Evolutionary conservation across 92 coral and sea anemone genomes (phyloP), one percentile per base, ranked within the genome.

Genomic region (Epizoanthus fatuus): DNA sequence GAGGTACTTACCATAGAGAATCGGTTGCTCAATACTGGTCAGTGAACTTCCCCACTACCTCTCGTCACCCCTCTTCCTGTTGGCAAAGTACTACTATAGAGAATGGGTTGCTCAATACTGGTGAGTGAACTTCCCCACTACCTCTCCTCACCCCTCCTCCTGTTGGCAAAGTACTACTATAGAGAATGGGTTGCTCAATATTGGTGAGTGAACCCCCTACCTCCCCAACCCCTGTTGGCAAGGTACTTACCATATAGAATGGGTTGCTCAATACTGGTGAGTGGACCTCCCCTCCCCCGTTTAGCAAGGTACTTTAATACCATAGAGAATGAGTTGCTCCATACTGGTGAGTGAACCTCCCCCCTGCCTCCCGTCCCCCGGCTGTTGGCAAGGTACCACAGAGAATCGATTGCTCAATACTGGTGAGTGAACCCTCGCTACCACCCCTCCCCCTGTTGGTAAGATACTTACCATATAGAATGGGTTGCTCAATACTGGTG

Each of bases 401-500:
- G 0, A 86, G 80, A 14, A 83, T 42, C 15, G 91, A 57, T 29
- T 88, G 92, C 25, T 94, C 95, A 77, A 92, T 86, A 59, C 93
- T 92, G 57, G 86, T 87, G 38, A 84, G 42, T 2, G 95, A 92
- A 42, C 83, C 95, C 42, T 77, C 63, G n/a, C 93, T 90, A 1
- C 47, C 47, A 4, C 8, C 47, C 47, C 52, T 7, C 11, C 52
- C 9, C 10, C 52, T 10, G 9, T 7, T 17, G 29, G 29, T 3
- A 42, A 19, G 35, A 7, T 10, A 58, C 93, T 57, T 75, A 93
- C 96, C 94, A 25, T 90, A 87, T 0, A 86, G 88, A 15, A 84
- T 42, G 19, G 91, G 71, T 32, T 89, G 93, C n/a, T 94, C 98
- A 77, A 92, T 87, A 54, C 93, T 92, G 58, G 86, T 87, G 39